These are phyloP conservation scores for Riparia riparia DNA, from an alignment of 2,113 vertebrate genomes.

Conservation along the genomic window DNA sequence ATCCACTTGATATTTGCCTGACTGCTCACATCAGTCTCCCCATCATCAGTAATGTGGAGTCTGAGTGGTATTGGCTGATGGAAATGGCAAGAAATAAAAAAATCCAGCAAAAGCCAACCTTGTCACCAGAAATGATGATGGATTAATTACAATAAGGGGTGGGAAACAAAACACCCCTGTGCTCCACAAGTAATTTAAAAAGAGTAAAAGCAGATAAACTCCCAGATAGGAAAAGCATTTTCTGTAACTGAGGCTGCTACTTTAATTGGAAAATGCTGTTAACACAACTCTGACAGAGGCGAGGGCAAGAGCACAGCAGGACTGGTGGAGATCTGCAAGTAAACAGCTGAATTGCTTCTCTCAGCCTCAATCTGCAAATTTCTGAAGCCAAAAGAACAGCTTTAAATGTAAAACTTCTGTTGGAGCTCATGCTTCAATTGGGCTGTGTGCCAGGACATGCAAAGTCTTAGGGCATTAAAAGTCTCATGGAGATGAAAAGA, in stretches of 20 bases:
- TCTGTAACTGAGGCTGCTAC: conserved; percentile 1
- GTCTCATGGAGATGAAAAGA: conserved; percentile 40
- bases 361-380: conserved; percentile 11
- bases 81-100: neutral
- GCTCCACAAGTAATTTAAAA: neutral
- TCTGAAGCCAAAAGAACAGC: conserved; percentile 47
- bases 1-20: neutral
- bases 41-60: neutral
- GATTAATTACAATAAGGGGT: neutral
- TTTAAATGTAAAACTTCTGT: conserved; percentile 64
- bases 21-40: neutral
- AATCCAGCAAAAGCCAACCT: neutral
- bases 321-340: conserved; percentile 29
- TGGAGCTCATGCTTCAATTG: conserved; percentile 43
- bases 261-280: conserved; percentile 47
- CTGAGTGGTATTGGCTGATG: neutral
- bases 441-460: conserved; percentile 23
- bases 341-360: conserved; percentile 43
- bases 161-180: neutral
- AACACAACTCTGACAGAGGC: neutral
- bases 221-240: conserved; percentile 15
- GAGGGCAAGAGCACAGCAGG: conserved; percentile 17
- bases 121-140: neutral
- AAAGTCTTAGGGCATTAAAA: conserved; percentile 22
- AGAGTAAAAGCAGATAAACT: neutral